These are phyloP conservation scores for Prostheceraeus crozeri DNA, from an alignment of 2,888 invertebrate species.

Conservation along the genomic window DNA sequence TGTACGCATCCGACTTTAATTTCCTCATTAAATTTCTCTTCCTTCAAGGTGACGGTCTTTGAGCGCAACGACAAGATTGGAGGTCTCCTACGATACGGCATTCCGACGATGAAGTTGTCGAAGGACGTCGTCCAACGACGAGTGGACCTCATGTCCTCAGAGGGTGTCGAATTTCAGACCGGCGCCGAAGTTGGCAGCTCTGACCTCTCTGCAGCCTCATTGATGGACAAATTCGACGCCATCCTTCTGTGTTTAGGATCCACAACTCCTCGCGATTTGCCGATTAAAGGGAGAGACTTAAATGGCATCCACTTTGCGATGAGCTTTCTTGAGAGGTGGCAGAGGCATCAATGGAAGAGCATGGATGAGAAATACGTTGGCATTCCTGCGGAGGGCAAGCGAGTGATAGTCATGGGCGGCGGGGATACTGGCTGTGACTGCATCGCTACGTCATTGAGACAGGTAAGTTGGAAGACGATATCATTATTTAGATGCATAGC, in stretches of 20 bases:
- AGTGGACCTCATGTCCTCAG: slow-evolving; percentile 73
- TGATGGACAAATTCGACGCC: slow-evolving; percentile 69
- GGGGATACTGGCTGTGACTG: slow-evolving; percentile 93
- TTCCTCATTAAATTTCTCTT: too few relatives aligned
- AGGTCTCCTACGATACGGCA: slow-evolving; percentile 90
- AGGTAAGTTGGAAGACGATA: slow-evolving; percentile 56
- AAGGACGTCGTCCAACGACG: slow-evolving; percentile 85
- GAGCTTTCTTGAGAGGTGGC: slow-evolving; percentile 91
- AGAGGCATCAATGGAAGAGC: slow-evolving; percentile 55
- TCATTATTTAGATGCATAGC: neutral
- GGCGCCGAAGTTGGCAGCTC: slow-evolving; percentile 76
- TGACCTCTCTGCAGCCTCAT: slow-evolving; percentile 68
- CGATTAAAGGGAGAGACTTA: slow-evolving; percentile 66
- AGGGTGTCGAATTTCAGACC: slow-evolving; percentile 82
- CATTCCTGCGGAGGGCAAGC: slow-evolving; percentile 73
- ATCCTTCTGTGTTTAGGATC: slow-evolving; percentile 83
- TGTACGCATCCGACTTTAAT: too few relatives aligned
- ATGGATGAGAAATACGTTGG: slow-evolving; percentile 68
- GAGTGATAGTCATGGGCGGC: slow-evolving; percentile 80
- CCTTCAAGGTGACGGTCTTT: slow-evolving; percentile 80
- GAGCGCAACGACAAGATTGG: slow-evolving; percentile 91
- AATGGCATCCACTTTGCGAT: slow-evolving; percentile 94
- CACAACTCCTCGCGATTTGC: slow-evolving; percentile 83
- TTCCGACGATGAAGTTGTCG: slow-evolving; percentile 95
- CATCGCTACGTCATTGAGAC: slow-evolving; percentile 86